These are phyloP conservation scores for Brachirus orientalis DNA, from an alignment of 2,113 vertebrate species.

Conservation along the genomic window DNA sequence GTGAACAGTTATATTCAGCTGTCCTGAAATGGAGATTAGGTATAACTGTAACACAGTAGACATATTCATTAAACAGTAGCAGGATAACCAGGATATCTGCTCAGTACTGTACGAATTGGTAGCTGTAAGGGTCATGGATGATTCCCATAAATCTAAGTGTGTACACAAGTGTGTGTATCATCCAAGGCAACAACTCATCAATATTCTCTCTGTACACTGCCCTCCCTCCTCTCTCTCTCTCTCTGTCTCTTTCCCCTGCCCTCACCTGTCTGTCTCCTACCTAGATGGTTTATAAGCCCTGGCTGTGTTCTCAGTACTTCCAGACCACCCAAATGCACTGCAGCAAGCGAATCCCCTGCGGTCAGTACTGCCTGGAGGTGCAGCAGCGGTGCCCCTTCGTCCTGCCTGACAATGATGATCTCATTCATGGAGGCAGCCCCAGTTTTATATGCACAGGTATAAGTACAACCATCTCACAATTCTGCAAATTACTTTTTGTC, in stretches of 20 bases:
- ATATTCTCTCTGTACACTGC: conserved; percentile 46
- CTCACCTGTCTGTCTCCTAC: conserved; percentile 62
- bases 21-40: no score
- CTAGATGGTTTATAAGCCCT: conserved; percentile 99
- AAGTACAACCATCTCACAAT: neutral
- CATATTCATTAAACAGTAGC: conserved; percentile 46
- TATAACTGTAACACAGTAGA: conserved; percentile 13
- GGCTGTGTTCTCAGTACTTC: conserved; percentile 99
- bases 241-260: neutral
- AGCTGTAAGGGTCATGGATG: conserved; percentile 61
- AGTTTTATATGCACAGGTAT: conserved; percentile 99
- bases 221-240: neutral
- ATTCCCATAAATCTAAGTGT: conserved; percentile 38
- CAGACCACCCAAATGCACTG: conserved; percentile 97
- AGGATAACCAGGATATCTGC: conserved; percentile 43
- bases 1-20: conserved; percentile 35
- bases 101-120: conserved; percentile 49
- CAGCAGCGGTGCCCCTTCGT: conserved; percentile 98
- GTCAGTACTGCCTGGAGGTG: conserved; percentile 99
- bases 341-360: conserved; percentile 97
- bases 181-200: conserved; percentile 54
- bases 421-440: conserved; percentile 98
- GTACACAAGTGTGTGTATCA: conserved; percentile 42
- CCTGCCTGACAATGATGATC: conserved; percentile 98
- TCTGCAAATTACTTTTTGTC: neutral